These are phyloP conservation scores for Bombus sylvicola DNA, from an alignment of 1,140 invertebrate species.

Conservation along the genomic window DNA sequence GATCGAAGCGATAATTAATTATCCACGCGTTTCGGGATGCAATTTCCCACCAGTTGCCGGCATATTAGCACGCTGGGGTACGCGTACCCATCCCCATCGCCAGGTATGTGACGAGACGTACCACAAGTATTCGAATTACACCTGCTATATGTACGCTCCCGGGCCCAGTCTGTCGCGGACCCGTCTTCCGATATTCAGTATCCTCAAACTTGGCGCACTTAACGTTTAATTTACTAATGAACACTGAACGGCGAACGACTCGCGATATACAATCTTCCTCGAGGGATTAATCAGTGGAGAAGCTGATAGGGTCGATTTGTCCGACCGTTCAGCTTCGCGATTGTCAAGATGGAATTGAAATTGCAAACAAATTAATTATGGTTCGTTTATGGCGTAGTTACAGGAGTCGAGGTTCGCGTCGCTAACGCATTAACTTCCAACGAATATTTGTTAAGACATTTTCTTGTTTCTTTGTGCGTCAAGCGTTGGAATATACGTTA, in stretches of 20 bases:
- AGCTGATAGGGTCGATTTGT: conserved; percentile 1
- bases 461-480: no score
- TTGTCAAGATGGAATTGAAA: background rate
- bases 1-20: conserved; percentile 66
- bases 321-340: background rate
- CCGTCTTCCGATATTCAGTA: conserved; percentile 34
- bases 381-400: no score
- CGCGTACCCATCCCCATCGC: conserved; percentile 12
- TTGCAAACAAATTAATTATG: conserved; percentile 24
- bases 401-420: no score
- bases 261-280: background rate
- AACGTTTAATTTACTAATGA: conserved; percentile 71
- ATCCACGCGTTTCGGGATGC: conserved; percentile 59
- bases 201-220: conserved; percentile 34
- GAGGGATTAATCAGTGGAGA: conserved; percentile 27
- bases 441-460: no score
- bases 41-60: conserved; percentile 58
- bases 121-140: conserved; percentile 60
- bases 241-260: conserved; percentile 11
- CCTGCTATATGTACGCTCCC: background rate
- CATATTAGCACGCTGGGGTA: conserved; percentile 50
- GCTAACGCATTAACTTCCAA: no score
- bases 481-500: no score
- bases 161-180: background rate
- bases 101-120: conserved; percentile 40